A percentile compares a stretch with the other conserved stretches of the same genome.
phyloP scores from a whole-genome alignment of 2,888 invertebrate genomes.

The Harpagoxenus sublaevis region DNA sequence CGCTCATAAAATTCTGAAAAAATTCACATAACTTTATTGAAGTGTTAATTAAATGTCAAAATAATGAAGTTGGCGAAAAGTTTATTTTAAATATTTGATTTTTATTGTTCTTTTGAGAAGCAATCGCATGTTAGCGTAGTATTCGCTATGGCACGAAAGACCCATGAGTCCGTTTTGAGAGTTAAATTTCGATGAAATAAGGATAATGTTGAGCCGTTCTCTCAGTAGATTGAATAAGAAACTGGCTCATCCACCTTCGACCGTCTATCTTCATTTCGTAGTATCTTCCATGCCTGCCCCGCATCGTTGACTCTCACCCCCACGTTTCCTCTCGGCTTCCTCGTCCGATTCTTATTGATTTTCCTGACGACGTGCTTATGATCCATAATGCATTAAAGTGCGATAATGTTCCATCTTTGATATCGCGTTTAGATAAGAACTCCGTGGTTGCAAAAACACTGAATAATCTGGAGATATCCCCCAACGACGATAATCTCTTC shows the following conservation, averaged over 20 bases:
- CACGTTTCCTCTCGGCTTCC: background rate
- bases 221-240: conserved; percentile 20
- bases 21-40: no score
- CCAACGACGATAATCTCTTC: background rate
- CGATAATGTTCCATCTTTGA: conserved; percentile 16
- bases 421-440: background rate
- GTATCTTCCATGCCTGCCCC: background rate
- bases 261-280: conserved; percentile 23
- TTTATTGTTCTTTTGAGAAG: no score
- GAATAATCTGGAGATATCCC: background rate
- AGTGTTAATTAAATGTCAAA: no score
- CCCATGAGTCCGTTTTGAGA: no score
- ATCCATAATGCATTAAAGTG: conserved; percentile 23
- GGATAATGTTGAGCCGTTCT: background rate
- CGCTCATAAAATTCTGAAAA: no score
- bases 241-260: background rate
- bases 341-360: conserved; percentile 32
- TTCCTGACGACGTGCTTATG: conserved; percentile 17
- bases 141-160: no score
- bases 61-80: no score
- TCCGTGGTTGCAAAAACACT: background rate
- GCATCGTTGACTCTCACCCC: conserved; percentile 5
- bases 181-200: background rate
- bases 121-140: no score
- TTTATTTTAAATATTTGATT: no score